Percentiles rank a stretch among this genome's conserved stretches.
These are phyloP conservation scores for Falco punctatus DNA, from an alignment of 2,113 vertebrate species.

Conservation along the genomic window DNA sequence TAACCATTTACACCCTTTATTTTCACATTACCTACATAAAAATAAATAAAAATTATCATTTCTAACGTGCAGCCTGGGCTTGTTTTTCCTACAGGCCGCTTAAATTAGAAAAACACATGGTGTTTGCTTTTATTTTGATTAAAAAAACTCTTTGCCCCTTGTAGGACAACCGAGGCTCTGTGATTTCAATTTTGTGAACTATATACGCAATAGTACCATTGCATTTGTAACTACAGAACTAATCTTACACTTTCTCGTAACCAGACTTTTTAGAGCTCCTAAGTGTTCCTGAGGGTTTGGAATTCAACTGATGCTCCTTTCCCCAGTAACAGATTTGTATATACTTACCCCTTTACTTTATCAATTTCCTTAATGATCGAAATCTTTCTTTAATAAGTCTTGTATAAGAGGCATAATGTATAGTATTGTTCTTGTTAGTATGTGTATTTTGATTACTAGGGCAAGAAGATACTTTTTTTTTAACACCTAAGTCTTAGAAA, in stretches of 20 bases:
- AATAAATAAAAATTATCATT: not conserved
- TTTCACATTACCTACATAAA: not conserved
- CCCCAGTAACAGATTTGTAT: not conserved
- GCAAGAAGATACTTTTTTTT: not conserved
- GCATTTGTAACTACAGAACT: not conserved
- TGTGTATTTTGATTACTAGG: not conserved
- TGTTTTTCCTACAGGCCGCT: not conserved
- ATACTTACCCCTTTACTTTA: not conserved
- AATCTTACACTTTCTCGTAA: not conserved
- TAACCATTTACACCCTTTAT: not conserved
- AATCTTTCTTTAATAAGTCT: not conserved
- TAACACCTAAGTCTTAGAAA: not conserved
- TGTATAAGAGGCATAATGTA: not conserved
- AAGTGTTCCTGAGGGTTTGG: not conserved
- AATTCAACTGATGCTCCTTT: not conserved
- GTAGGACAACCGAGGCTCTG: not conserved
- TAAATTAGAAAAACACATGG: not conserved
- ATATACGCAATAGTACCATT: not conserved
- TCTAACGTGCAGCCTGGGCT: not conserved
- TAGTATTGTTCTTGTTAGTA: not conserved
- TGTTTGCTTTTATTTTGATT: conserved; percentile 22
- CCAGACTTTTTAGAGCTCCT: not conserved
- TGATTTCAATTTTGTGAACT: conserved; percentile 14
- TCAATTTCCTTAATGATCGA: not conserved
- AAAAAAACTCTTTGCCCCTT: not conserved